Evolutionary conservation across 2,113 vertebrate genomes (phyloP).

Genomic region (Trinectes maculatus): DNA sequence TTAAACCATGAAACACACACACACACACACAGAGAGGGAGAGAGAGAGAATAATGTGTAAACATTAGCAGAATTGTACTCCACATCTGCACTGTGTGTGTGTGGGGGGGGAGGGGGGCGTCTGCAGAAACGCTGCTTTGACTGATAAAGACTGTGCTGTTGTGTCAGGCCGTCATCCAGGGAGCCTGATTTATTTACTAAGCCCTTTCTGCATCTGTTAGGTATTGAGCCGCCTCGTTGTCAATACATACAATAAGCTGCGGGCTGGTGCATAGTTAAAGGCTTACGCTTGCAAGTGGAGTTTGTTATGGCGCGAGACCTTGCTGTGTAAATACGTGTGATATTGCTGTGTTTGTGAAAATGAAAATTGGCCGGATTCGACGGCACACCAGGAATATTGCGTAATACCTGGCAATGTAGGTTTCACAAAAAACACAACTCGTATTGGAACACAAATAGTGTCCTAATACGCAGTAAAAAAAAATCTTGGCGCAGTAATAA

Average conservation of each 20-base stretch:
- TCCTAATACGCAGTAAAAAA: not conserved
- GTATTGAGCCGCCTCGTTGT: slow-evolving; percentile 65
- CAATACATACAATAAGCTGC: slow-evolving; percentile 58
- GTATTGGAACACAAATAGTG: not conserved
- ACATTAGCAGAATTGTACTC: slow-evolving; percentile 65
- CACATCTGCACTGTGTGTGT: slow-evolving; percentile 70
- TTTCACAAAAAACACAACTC: no score
- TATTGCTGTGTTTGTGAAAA: slow-evolving; percentile 4
- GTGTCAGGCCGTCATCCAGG: slow-evolving; percentile 59
- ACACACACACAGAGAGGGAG: slow-evolving; percentile 29
- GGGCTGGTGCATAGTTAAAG: slow-evolving; percentile 34
- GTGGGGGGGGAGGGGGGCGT: slow-evolving; percentile 48
- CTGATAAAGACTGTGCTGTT: slow-evolving; percentile 74
- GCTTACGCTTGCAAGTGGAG: slow-evolving; percentile 40
- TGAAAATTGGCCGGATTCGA: not conserved
- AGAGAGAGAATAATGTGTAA: slow-evolving; percentile 72
- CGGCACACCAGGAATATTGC: not conserved
- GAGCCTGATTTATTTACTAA: slow-evolving; percentile 71
- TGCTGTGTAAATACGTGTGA: slow-evolving; percentile 3
- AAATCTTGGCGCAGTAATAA: not conserved
- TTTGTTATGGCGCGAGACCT: slow-evolving; percentile 29
- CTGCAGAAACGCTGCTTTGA: slow-evolving; percentile 68
- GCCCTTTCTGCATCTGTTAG: slow-evolving; percentile 71
- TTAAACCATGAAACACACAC: slow-evolving; percentile 53
- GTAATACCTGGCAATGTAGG: not conserved